Percentiles rank a stretch among this genome's conserved stretches.
These are phyloP conservation scores for Ferrisia virgata DNA, from an alignment of 2,888 invertebrate species.

Conservation along the genomic window DNA sequence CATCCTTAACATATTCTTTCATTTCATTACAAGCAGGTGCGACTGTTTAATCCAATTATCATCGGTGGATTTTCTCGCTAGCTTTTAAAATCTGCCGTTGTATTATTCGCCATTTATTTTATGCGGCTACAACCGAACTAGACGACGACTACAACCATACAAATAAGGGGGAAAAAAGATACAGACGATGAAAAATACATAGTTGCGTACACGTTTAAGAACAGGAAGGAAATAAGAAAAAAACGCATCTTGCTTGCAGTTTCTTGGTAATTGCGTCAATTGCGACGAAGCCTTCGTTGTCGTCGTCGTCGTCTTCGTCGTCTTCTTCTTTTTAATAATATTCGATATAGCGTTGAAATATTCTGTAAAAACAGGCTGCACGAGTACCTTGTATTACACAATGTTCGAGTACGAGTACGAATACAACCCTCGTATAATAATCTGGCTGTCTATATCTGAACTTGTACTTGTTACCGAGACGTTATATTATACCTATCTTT, in stretches of 20 bases:
- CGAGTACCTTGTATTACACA: too few species aligned
- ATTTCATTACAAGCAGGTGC: conserved; percentile 14
- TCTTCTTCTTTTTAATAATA: background rate
- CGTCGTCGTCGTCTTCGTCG: background rate
- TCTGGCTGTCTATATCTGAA: background rate
- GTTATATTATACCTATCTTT: background rate
- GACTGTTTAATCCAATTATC: conserved; percentile 17
- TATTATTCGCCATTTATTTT: background rate
- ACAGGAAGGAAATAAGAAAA: too few species aligned
- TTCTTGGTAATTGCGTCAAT: conserved; percentile 1
- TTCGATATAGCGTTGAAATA: background rate
- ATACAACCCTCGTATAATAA: background rate
- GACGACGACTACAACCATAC: background rate
- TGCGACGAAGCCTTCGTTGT: background rate
- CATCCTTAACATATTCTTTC: too few species aligned
- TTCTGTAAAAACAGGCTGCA: background rate
- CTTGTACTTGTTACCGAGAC: too few species aligned
- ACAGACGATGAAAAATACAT: too few species aligned
- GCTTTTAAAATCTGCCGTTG: background rate
- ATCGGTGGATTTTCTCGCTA: background rate
- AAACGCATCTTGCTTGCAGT: conserved; percentile 12
- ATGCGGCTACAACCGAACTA: background rate
- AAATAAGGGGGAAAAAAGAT: background rate
- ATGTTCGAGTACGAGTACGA: too few species aligned
- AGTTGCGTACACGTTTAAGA: too few species aligned